Conservation (phyloP, 2,888 invertebrate genomes). For the Eucriotettix oculatus region DNA sequence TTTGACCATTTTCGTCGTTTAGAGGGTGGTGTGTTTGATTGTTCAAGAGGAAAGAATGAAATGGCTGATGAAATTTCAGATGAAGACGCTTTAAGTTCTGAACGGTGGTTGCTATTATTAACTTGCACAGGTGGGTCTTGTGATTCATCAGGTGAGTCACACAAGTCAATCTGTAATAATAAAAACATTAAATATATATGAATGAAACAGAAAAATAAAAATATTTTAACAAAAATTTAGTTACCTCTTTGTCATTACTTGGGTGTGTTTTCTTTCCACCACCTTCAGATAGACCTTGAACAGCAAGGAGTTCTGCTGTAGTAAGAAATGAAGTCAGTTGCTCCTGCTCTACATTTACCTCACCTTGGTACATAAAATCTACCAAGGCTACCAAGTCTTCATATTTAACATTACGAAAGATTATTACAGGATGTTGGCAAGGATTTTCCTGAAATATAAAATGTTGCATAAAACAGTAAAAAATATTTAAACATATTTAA, state of each 20-base stretch:
- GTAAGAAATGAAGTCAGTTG: slow-evolving; percentile 60
- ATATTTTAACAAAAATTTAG: not conserved
- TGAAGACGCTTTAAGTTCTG: not conserved
- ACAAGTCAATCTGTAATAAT: not conserved
- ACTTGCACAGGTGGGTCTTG: not conserved
- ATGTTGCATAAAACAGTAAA: not conserved
- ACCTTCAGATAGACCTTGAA: slow-evolving; percentile 54
- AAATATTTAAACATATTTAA: not conserved
- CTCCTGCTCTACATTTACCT: slow-evolving; percentile 66
- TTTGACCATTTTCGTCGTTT: not conserved
- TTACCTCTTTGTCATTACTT: not conserved
- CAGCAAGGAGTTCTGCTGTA: slow-evolving; percentile 58
- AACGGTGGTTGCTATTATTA: not conserved
- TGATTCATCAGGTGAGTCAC: not conserved
- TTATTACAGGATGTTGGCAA: slow-evolving; percentile 64
- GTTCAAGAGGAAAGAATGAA: not conserved
- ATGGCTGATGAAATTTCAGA: not conserved
- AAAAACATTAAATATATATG: not conserved
- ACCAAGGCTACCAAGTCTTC: slow-evolving; percentile 62
- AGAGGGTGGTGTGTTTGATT: not conserved
- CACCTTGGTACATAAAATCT: slow-evolving; percentile 68
- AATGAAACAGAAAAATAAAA: not conserved
- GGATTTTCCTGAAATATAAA: slow-evolving; percentile 51
- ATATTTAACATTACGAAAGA: slow-evolving; percentile 61
- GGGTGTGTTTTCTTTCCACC: slow-evolving; percentile 21